Percentiles rank a stretch among this genome's conserved stretches.
Conservation (phyloP, 2,113 vertebrate genomes). For the Psammodynastes pulverulentus region DNA sequence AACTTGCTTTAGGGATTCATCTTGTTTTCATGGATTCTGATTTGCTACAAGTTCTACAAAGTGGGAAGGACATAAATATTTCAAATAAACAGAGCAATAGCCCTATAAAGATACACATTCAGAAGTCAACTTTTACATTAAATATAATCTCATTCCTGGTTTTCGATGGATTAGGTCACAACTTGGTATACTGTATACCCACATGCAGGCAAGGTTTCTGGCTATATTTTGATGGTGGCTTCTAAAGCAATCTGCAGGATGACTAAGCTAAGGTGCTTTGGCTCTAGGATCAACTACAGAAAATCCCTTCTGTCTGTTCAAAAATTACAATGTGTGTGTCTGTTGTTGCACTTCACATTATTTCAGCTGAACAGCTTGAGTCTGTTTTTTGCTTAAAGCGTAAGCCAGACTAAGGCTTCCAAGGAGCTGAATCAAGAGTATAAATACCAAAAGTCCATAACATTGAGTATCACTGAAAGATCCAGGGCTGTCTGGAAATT, state of each 20-base stretch:
- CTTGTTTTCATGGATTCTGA: background rate
- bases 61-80: background rate
- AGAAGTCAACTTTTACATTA: background rate
- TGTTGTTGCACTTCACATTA: background rate
- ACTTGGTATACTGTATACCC: background rate
- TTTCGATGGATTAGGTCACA: background rate
- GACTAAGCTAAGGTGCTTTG: background rate
- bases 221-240: background rate
- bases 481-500: background rate
- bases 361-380: background rate
- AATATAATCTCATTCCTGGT: background rate
- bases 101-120: fast-evolving
- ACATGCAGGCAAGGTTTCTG: background rate
- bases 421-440: background rate
- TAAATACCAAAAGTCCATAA: too few relatives aligned
- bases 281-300: background rate
- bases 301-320: background rate
- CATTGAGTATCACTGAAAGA: background rate
- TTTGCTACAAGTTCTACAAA: background rate
- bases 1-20: background rate
- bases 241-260: background rate
- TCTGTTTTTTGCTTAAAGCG: background rate
- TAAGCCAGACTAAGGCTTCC: background rate
- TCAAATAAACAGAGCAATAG: background rate
- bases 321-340: background rate